Percentiles rank a stretch among this genome's conserved stretches.
Evolutionary conservation across 1,140 invertebrate species (phyloP).

Genomic region (Sminthurides bifidus): DNA sequence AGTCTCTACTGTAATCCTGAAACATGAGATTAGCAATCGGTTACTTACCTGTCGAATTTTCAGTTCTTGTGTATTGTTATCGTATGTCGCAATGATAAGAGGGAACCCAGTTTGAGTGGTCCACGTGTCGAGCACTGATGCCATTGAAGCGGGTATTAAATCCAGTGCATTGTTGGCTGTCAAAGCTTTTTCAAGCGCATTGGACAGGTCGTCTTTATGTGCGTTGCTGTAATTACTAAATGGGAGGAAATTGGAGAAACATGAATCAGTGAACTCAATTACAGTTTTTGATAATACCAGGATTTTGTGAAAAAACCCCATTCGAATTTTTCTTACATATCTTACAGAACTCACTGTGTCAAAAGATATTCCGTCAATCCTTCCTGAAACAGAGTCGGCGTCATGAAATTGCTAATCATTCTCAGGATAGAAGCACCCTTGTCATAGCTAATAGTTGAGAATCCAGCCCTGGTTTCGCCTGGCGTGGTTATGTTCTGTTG

Average conservation of each 20-base stretch:
- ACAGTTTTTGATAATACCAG: neutral
- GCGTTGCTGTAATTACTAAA: slow-evolving; percentile 58
- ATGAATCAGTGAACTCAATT: slow-evolving; percentile 24
- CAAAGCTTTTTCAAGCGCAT: neutral
- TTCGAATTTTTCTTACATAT: slow-evolving; percentile 7
- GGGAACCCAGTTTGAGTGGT: slow-evolving; percentile 19
- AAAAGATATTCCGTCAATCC: slow-evolving; percentile 38
- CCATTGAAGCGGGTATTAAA: slow-evolving; percentile 49
- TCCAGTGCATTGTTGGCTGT: slow-evolving; percentile 35
- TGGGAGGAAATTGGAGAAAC: slow-evolving; percentile 30
- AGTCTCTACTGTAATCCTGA: too few species aligned
- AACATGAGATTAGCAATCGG: too few species aligned
- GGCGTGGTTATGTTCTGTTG: slow-evolving; percentile 50
- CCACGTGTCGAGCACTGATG: slow-evolving; percentile 62
- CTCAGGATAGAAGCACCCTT: slow-evolving; percentile 56
- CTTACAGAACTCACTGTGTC: too few species aligned
- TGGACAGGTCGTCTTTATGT: slow-evolving; percentile 45
- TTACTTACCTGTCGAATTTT: too few species aligned
- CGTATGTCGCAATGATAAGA: slow-evolving; percentile 2
- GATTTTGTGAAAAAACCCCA: slow-evolving; percentile 5
- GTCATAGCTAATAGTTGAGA: slow-evolving; percentile 71
- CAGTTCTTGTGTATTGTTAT: too few species aligned
- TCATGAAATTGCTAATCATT: slow-evolving; percentile 48
- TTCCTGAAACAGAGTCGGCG: slow-evolving; percentile 40
- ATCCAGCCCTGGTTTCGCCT: slow-evolving; percentile 64